Evolutionary conservation across 53 echinoderm and acorn worm genomes (phyloP).

Genomic region (Arbacia lixula): DNA sequence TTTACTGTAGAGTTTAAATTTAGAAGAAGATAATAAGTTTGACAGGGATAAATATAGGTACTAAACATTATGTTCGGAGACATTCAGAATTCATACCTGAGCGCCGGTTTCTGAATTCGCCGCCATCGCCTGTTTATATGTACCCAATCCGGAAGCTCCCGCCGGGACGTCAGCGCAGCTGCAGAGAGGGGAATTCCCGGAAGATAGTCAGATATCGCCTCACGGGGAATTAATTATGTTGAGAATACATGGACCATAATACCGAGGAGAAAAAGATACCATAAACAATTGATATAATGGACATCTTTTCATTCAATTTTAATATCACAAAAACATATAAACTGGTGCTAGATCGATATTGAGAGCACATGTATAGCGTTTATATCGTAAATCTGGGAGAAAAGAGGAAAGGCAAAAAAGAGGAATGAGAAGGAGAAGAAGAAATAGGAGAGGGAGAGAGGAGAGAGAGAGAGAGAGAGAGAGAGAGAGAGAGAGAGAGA

Average conservation of each 20-base stretch:
- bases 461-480: background rate
- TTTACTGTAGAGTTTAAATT: background rate
- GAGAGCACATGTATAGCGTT: background rate
- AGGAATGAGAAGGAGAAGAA: background rate
- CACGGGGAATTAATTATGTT: too few relatives aligned
- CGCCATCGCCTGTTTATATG: too few relatives aligned
- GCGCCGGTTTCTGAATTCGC: constrained; percentile 39
- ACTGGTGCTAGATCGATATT: background rate
- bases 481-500: background rate
- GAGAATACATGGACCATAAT: too few relatives aligned
- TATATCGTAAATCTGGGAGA: too few relatives aligned
- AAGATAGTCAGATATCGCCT: too few relatives aligned
- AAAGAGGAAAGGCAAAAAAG: background rate
- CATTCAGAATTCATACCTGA: background rate
- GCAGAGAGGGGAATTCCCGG: too few relatives aligned
- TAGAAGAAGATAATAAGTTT: background rate
- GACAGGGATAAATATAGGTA: background rate
- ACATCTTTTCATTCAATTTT: too few relatives aligned
- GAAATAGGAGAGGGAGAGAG: background rate
- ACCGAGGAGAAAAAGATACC: too few relatives aligned
- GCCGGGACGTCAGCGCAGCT: too few relatives aligned
- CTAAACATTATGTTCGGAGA: too few relatives aligned
- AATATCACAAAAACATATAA: background rate
- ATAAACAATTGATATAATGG: too few relatives aligned
- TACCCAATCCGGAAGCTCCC: too few relatives aligned